A percentile compares a stretch with the other conserved stretches of the same genome.
Conservation (phyloP, 2,888 invertebrate species). For the Tipula helvola region DNA sequence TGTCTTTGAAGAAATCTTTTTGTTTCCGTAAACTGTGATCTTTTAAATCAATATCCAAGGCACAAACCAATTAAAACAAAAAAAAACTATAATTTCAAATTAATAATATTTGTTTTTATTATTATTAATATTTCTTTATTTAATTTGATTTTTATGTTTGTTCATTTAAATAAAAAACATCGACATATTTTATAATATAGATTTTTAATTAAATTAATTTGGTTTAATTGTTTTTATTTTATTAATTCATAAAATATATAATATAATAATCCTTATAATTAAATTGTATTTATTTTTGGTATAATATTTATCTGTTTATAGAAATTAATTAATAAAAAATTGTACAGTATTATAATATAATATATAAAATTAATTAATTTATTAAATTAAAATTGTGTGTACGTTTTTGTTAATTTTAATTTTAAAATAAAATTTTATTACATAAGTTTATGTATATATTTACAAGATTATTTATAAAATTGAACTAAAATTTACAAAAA, state of each 20-base stretch:
- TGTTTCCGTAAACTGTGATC: no score
- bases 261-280: background rate
- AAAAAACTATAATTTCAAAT: background rate
- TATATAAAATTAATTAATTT: constrained; percentile 5
- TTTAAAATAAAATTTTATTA: background rate
- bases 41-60: background rate
- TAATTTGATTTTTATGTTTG: background rate
- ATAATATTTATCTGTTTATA: background rate
- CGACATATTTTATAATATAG: background rate
- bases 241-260: background rate
- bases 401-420: background rate
- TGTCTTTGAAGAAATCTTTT: no score
- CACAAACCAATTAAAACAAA: background rate
- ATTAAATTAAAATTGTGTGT: background rate
- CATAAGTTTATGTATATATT: constrained; percentile 5
- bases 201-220: background rate
- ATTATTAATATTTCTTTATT: background rate
- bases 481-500: constrained; percentile 5
- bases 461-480: background rate
- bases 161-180: background rate
- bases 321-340: background rate
- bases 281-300: background rate
- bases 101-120: background rate
- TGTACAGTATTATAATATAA: background rate
- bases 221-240: background rate